Conservation (phyloP, 2,113 vertebrate species). For the Murina feae region DNA sequence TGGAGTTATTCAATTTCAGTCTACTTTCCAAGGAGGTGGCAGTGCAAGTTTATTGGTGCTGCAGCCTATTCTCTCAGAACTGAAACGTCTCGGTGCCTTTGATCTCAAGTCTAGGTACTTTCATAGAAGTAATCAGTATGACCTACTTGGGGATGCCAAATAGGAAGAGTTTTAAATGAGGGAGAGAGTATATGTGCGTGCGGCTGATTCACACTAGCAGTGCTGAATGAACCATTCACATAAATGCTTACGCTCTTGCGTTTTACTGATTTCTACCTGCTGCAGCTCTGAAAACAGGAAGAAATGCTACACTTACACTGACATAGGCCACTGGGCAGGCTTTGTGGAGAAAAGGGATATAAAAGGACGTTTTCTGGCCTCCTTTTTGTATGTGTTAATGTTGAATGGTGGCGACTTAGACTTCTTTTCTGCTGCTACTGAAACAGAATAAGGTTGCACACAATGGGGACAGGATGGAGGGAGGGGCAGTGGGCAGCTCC, state of each 20-base stretch:
- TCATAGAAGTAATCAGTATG: slow-evolving; percentile 38
- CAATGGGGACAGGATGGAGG: slow-evolving; percentile 77
- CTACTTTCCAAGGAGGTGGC: neutral
- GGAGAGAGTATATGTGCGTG: neutral
- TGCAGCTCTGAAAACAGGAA: slow-evolving; percentile 44
- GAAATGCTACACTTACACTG: slow-evolving; percentile 27
- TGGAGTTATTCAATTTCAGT: neutral
- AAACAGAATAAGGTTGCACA: slow-evolving; percentile 81
- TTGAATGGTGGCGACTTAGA: slow-evolving; percentile 32
- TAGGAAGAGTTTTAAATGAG: slow-evolving; percentile 33
- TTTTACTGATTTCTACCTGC: neutral
- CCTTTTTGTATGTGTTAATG: slow-evolving; percentile 9
- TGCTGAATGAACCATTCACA: neutral
- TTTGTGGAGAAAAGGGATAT: neutral
- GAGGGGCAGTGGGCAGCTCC: slow-evolving; percentile 68
- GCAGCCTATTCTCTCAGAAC: slow-evolving; percentile 16
- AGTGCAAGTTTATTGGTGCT: neutral
- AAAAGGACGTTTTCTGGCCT: slow-evolving; percentile 5
- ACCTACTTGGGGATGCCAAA: slow-evolving; percentile 23
- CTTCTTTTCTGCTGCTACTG: slow-evolving; percentile 59
- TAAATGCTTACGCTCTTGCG: slow-evolving; percentile 24
- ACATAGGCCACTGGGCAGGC: slow-evolving; percentile 23
- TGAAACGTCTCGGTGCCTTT: slow-evolving; percentile 51
- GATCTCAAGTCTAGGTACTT: slow-evolving; percentile 49
- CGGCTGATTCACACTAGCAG: neutral